A percentile compares a stretch with the other conserved stretches of the same genome.
Evolutionary conservation across 2,888 invertebrate genomes (phyloP).

Genomic region (Abscondita cerata): DNA sequence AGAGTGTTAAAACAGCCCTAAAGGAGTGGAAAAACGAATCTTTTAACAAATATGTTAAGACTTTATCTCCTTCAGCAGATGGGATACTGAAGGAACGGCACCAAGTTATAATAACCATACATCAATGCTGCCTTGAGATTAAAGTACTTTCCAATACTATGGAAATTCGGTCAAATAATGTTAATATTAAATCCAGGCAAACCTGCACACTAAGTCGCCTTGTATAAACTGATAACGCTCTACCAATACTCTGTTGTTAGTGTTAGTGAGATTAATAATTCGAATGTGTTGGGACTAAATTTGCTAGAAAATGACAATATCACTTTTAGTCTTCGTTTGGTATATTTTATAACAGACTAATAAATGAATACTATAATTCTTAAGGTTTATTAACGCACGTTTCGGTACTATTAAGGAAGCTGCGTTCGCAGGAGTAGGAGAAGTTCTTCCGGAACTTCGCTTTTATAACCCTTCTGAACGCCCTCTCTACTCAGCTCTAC

Average conservation of each 20-base stretch:
- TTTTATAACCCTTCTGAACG: no score
- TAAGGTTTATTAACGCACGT: no score
- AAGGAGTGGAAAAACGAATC: not conserved
- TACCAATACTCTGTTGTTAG: not conserved
- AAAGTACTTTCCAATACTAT: not conserved
- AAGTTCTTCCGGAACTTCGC: no score
- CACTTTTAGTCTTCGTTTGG: no score
- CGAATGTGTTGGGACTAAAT: no score
- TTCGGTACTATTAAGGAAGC: no score
- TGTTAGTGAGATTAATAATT: not conserved
- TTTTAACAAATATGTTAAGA: not conserved
- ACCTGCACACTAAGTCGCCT: not conserved
- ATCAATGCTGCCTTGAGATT: not conserved
- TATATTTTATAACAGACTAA: no score
- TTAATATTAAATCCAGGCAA: slow-evolving; percentile 2
- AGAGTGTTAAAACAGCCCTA: not conserved
- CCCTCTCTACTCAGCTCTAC: no score
- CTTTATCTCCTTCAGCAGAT: not conserved
- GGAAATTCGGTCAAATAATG: no score
- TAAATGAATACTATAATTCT: no score
- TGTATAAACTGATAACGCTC: not conserved
- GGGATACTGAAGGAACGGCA: not conserved
- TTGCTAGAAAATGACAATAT: no score
- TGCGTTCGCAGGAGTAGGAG: no score
- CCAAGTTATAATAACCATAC: not conserved